phyloP scores from a whole-genome alignment of 2,113 vertebrate species.

The Gobio gobio region DNA sequence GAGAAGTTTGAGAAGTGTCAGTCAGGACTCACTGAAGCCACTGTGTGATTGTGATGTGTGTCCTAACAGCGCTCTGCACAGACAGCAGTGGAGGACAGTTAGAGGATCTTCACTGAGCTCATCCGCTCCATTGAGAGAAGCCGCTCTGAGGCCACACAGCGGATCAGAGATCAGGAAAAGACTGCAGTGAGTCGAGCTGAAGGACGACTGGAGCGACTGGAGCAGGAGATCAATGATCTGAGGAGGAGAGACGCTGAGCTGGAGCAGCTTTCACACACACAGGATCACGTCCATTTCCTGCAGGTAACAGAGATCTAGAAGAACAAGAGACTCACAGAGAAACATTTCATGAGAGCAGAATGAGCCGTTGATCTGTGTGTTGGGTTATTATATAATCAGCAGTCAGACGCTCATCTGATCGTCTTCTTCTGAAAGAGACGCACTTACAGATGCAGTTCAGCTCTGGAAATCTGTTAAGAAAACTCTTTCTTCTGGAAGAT shows the following conservation, averaged over 20 bases:
- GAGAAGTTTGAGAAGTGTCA: too few species aligned
- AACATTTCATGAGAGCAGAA: too few species aligned
- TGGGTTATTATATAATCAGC: too few species aligned
- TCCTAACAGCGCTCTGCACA: slow-evolving; percentile 46
- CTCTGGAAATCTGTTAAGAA: too few species aligned
- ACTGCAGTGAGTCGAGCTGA: slow-evolving; percentile 45
- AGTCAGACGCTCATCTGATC: too few species aligned
- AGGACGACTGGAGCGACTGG: slow-evolving; percentile 29
- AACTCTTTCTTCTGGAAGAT: too few species aligned
- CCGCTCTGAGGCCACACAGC: slow-evolving; percentile 41
- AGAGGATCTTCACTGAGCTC: slow-evolving; percentile 50
- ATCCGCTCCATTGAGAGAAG: slow-evolving; percentile 47
- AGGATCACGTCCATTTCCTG: slow-evolving; percentile 52
- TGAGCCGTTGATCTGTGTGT: too few species aligned
- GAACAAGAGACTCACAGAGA: too few species aligned
- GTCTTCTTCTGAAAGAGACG: too few species aligned
- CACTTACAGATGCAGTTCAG: too few species aligned
- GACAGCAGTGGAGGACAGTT: slow-evolving; percentile 44
- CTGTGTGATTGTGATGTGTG: neutral
- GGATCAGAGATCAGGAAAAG: slow-evolving; percentile 27
- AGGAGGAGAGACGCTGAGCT: slow-evolving; percentile 54
- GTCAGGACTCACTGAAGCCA: neutral
- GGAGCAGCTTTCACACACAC: slow-evolving; percentile 50
- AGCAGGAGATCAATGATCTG: slow-evolving; percentile 53
- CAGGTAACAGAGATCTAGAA: slow-evolving; percentile 25